Evolutionary conservation across 92 coral and sea anemone species (phyloP), one percentile per base, ranked within the genome.

Genomic region (Micromussa lordhowensis): DNA sequence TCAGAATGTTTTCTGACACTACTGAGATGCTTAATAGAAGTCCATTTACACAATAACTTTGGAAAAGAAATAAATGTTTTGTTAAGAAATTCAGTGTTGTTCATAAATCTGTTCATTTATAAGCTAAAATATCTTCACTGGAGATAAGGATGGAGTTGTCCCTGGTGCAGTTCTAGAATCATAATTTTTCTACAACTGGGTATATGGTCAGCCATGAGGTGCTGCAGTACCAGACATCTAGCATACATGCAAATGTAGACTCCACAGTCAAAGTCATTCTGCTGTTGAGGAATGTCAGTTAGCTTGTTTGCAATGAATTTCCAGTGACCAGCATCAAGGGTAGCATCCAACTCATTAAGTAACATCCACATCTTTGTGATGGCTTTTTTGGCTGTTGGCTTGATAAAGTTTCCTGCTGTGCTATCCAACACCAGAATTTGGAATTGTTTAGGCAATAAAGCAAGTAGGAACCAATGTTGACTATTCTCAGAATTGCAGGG

Each of bases 281-380:
- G 36, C 73, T 83, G 89, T 77, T 91, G 94, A 34, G 94, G 94
- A 34, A 91, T 71, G 51, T 91, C 94, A 24, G 75, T 80, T 51
- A 73, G 64, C 77, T 68, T 82, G 82, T 87, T 91, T 69, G 29
- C 48, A 54, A 34, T 16, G 75, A 87, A 91, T 18, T 59, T 63
- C 94, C 94, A 91, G 31, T 91, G 74, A 57, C 78, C 36, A 64
- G 61, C 88, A 53, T 74, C 69, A 63, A 77, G 38, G 54, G 76
- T 83, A 44, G 63, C n/a, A 32, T 88, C 84, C 34, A 88, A 49
- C 78, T 88, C 74, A 51, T 53, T 53, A 48, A 88, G 72, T 69
- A 88, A 44, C 22, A 6, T 40, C 87, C 83, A 82, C 87, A 82
- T 75, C 83, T 88, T 88, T 32, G 14, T 22, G 30, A 74, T 64